phyloP scores from a whole-genome alignment of 2,888 invertebrate genomes.

The Cyclophora albipunctata region DNA sequence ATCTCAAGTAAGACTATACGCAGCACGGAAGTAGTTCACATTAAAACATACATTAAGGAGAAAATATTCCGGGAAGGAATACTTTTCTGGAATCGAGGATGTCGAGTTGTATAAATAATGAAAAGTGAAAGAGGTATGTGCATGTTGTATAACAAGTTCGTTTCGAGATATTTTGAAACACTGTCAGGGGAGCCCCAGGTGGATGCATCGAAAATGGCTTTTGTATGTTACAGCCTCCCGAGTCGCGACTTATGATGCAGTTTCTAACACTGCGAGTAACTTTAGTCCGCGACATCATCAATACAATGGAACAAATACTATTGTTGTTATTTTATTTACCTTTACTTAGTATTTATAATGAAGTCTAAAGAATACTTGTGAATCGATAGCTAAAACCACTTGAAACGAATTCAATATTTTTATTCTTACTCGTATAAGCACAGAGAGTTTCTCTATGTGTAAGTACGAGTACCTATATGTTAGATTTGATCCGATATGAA shows the following conservation, averaged over 20 bases:
- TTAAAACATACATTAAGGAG: slow-evolving; percentile 44
- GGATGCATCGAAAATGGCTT: slow-evolving; percentile 54
- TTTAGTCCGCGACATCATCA: slow-evolving; percentile 11
- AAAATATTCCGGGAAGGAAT: slow-evolving; percentile 29
- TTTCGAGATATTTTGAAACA: too few relatives aligned
- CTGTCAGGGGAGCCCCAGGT: slow-evolving; percentile 21
- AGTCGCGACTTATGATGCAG: slow-evolving; percentile 24
- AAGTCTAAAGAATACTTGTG: too few relatives aligned
- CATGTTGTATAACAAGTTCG: slow-evolving; percentile 5
- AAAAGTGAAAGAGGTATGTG: slow-evolving; percentile 5
- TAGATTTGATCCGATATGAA: slow-evolving; percentile 20
- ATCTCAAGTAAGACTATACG: slow-evolving; percentile 68
- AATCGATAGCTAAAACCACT: too few relatives aligned
- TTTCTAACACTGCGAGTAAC: slow-evolving; percentile 21
- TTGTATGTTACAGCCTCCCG: slow-evolving; percentile 40
- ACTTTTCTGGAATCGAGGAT: slow-evolving; percentile 6
- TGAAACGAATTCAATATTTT: too few relatives aligned
- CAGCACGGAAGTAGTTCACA: slow-evolving; percentile 51
- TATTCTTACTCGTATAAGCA: too few relatives aligned
- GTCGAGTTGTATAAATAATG: slow-evolving; percentile 15
- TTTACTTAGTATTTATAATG: too few relatives aligned
- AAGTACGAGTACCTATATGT: too few relatives aligned
- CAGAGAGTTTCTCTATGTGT: too few relatives aligned
- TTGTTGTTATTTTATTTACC: too few relatives aligned
- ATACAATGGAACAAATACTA: too few relatives aligned